Conservation (phyloP, 1,140 invertebrate species). For the Cherax quadricarinatus region DNA sequence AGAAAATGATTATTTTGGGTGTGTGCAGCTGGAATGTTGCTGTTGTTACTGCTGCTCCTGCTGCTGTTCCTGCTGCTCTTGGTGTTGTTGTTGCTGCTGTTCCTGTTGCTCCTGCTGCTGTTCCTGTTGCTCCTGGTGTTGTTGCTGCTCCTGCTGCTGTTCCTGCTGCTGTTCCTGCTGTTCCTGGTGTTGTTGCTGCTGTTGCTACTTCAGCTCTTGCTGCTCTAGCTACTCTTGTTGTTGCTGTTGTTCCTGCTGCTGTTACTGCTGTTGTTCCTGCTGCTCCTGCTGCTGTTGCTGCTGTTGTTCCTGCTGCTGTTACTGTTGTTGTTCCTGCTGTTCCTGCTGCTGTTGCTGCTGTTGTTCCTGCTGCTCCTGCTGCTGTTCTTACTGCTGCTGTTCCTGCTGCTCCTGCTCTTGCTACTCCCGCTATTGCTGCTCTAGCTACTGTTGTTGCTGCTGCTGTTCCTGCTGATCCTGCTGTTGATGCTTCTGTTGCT, state of each 20-base stretch:
- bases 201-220: too few species aligned
- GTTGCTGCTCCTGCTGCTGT: not conserved
- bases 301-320: too few species aligned
- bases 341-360: not conserved
- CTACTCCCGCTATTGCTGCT: too few species aligned
- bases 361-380: not conserved
- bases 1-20: too few species aligned
- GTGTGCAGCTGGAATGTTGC: not conserved
- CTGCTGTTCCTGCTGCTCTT: not conserved
- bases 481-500: too few species aligned
- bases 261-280: too few species aligned
- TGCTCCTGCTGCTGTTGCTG: too few species aligned
- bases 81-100: too few species aligned
- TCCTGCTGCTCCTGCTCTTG: too few species aligned
- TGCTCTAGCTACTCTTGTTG: not conserved
- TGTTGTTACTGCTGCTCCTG: conserved; percentile 4
- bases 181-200: not conserved
- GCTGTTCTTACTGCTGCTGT: not conserved
- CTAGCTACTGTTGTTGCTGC: too few species aligned
- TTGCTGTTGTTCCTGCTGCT: not conserved
- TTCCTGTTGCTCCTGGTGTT: not conserved
- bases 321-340: not conserved
- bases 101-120: not conserved
- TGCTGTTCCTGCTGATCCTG: too few species aligned
- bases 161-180: not conserved